A percentile compares a stretch with the other conserved stretches of the same genome.
phyloP scores from a whole-genome alignment of 2,888 invertebrate genomes.

The Tinea pellionella region DNA sequence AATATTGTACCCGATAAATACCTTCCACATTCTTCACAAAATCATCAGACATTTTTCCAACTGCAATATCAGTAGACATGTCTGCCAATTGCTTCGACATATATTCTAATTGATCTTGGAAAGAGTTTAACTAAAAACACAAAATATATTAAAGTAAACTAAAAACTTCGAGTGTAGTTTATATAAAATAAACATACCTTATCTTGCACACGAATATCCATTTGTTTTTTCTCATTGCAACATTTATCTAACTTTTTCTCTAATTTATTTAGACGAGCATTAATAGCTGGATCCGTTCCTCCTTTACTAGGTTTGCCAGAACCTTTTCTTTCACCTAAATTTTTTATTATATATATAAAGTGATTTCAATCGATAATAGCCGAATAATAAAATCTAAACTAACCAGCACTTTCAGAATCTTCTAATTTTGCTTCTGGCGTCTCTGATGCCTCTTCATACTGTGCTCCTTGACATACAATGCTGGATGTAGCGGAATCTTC shows the following conservation, averaged over 20 bases:
- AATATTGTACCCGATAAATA: slow-evolving; percentile 18
- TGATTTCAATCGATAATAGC: too few species aligned
- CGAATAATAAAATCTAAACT: not conserved
- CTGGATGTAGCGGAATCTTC: slow-evolving; percentile 9
- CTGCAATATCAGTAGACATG: slow-evolving; percentile 23
- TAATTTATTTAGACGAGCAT: slow-evolving; percentile 30
- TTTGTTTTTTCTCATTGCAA: slow-evolving; percentile 33
- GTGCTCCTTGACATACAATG: too few species aligned
- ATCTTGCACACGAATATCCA: slow-evolving; percentile 31
- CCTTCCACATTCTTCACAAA: slow-evolving; percentile 50
- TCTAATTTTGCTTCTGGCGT: not conserved
- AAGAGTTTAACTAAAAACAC: slow-evolving; percentile 44
- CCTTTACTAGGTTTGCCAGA: not conserved
- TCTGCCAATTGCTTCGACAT: slow-evolving; percentile 43
- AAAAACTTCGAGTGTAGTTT: not conserved
- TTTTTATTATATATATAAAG: not conserved
- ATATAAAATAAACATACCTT: slow-evolving; percentile 27
- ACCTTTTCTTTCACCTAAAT: not conserved
- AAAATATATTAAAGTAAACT: not conserved
- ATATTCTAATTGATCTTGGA: slow-evolving; percentile 60
- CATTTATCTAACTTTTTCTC: slow-evolving; percentile 40
- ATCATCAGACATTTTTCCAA: slow-evolving; percentile 38
- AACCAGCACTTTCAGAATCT: not conserved
- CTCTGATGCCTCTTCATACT: not conserved
- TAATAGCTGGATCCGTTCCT: slow-evolving; percentile 20